These are phyloP conservation scores for Epizoanthus ramosus DNA, from an alignment of 92 coral and sea anemone species.

Conservation along the genomic window DNA sequence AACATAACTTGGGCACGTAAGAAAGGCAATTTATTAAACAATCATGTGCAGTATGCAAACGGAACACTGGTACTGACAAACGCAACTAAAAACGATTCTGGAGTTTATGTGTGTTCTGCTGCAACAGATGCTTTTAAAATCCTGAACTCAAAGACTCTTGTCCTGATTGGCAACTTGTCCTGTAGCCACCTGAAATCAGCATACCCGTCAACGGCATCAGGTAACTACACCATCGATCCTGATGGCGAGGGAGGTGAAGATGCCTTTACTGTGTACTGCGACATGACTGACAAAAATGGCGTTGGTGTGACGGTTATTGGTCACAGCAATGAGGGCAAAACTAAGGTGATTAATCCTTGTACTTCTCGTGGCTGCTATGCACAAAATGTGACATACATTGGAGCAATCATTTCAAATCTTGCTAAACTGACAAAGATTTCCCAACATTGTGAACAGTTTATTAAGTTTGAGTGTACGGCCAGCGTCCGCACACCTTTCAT, in stretches of 20 bases:
- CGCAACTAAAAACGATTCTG: not conserved
- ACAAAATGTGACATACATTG: not conserved
- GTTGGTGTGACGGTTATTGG: conserved; percentile 28
- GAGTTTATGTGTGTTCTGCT: not conserved
- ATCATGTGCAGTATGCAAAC: not conserved
- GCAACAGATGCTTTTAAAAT: not conserved
- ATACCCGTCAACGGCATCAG: not conserved
- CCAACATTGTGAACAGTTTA: conserved; percentile 2
- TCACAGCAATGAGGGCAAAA: conserved; percentile 28
- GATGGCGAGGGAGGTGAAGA: not conserved
- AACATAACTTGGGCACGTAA: not conserved
- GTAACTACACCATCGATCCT: not conserved
- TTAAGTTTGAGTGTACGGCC: not conserved
- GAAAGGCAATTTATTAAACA: not conserved
- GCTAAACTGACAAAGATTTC: not conserved
- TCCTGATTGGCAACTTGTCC: not conserved
- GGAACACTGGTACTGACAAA: not conserved
- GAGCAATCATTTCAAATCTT: not conserved
- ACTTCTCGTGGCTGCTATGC: not conserved
- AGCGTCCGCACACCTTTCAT: too few species aligned
- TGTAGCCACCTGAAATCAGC: not conserved
- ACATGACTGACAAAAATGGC: conserved; percentile 25
- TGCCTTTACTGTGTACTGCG: conserved; percentile 14
- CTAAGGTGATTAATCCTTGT: not conserved
- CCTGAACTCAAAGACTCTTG: not conserved